phyloP scores from a whole-genome alignment of 2,113 vertebrate species.

The Eleginops maclovinus region DNA sequence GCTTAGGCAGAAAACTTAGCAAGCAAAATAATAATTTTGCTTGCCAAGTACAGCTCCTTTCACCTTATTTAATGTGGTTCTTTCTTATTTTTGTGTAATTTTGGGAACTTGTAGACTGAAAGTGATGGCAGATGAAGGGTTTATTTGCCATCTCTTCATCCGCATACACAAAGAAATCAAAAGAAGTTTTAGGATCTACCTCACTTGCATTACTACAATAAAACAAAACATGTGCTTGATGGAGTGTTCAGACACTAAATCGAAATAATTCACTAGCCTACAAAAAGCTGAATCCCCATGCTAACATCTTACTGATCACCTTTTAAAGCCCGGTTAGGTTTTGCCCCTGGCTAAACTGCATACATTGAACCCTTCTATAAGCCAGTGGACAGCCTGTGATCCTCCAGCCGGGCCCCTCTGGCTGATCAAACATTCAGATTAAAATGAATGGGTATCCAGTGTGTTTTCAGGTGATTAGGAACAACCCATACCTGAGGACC shows the following conservation, averaged over 20 bases:
- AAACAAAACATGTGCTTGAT: neutral
- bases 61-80: neutral
- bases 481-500: constrained; percentile 15
- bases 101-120: neutral
- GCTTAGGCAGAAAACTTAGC: no score
- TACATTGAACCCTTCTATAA: constrained; percentile 15
- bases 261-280: neutral
- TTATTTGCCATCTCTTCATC: neutral
- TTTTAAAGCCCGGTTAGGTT: constrained; percentile 11
- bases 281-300: constrained; percentile 10
- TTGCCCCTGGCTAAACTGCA: neutral
- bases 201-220: neutral
- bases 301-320: neutral
- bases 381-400: constrained; percentile 24
- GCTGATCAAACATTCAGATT: constrained; percentile 28
- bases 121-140: neutral
- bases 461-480: constrained; percentile 43
- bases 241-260: neutral
- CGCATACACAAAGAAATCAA: neutral
- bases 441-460: constrained; percentile 19
- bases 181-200: neutral
- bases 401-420: constrained; percentile 18
- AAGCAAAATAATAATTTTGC: no score
- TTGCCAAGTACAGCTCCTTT: neutral
- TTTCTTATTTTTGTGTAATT: neutral